A percentile compares a stretch with the other conserved stretches of the same genome.
phyloP scores from a whole-genome alignment of 2,797 vertebrate genomes.

The Buphagus erythrorhynchus region DNA sequence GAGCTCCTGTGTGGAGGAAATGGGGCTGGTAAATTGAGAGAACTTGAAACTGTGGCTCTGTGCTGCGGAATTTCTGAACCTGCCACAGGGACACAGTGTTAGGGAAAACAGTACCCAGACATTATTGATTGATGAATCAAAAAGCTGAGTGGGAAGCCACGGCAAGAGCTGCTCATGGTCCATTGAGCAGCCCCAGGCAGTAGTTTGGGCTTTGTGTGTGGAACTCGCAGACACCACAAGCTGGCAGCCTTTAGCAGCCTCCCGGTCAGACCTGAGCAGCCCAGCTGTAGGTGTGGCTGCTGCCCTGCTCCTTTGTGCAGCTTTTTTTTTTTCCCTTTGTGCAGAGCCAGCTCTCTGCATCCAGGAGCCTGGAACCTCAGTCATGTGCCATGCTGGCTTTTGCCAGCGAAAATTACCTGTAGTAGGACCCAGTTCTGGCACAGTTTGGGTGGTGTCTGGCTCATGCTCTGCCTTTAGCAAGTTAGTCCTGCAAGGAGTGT shows the following conservation, averaged over 20 bases:
- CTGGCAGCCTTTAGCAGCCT: slow-evolving; percentile 38
- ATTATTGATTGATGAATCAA: accelerated
- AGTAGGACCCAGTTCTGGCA: background rate
- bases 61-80: background rate
- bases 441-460: background rate
- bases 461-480: background rate
- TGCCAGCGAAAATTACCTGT: background rate
- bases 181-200: background rate
- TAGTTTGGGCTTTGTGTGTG: accelerated
- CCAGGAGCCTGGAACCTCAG: background rate
- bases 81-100: background rate
- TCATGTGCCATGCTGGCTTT: accelerated
- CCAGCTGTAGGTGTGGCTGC: background rate
- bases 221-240: background rate
- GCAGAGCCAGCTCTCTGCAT: background rate
- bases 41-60: background rate
- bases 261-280: accelerated
- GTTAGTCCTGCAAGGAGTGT: background rate
- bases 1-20: background rate
- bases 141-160: accelerated
- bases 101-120: background rate
- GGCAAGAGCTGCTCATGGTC: background rate
- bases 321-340: no score
- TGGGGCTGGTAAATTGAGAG: background rate
- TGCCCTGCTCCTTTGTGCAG: background rate